Conservation (phyloP, 2,888 invertebrate species). For the Tipula unca region DNA sequence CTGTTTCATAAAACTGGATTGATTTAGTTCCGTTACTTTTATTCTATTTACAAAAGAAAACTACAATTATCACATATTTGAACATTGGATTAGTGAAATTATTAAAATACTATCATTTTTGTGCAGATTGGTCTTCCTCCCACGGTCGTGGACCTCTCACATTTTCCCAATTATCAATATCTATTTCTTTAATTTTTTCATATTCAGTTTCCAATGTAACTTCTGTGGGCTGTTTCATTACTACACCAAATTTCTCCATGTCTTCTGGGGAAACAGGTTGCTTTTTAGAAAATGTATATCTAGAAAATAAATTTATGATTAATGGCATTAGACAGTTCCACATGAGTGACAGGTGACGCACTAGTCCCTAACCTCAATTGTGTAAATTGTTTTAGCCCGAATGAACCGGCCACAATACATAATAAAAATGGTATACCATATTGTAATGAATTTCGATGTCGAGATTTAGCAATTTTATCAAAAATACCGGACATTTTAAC, state of each 20-base stretch:
- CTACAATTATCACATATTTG: neutral
- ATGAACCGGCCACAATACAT: slow-evolving; percentile 67
- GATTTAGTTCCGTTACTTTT: neutral
- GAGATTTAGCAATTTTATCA: neutral
- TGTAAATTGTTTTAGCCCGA: slow-evolving; percentile 66
- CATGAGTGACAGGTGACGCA: too few relatives aligned
- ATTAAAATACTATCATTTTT: neutral
- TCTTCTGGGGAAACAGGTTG: slow-evolving; percentile 53
- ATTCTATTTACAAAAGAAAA: neutral
- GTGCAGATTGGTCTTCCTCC: slow-evolving; percentile 48
- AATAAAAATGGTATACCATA: slow-evolving; percentile 66
- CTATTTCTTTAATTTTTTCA: slow-evolving; percentile 61
- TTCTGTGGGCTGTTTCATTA: slow-evolving; percentile 54
- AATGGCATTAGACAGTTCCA: neutral
- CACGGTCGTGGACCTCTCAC: slow-evolving; percentile 78
- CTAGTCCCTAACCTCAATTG: slow-evolving; percentile 51
- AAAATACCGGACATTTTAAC: neutral
- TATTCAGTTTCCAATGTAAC: slow-evolving; percentile 66
- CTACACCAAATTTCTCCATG: slow-evolving; percentile 56
- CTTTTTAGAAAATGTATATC: slow-evolving; percentile 52
- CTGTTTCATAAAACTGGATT: too few relatives aligned
- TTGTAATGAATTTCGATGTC: slow-evolving; percentile 40
- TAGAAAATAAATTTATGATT: slow-evolving; percentile 30
- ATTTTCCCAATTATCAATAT: slow-evolving; percentile 80
- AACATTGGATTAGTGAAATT: neutral